phyloP scores from a whole-genome alignment of 2,888 invertebrate genomes.

The Scaptomyza polygonia region DNA sequence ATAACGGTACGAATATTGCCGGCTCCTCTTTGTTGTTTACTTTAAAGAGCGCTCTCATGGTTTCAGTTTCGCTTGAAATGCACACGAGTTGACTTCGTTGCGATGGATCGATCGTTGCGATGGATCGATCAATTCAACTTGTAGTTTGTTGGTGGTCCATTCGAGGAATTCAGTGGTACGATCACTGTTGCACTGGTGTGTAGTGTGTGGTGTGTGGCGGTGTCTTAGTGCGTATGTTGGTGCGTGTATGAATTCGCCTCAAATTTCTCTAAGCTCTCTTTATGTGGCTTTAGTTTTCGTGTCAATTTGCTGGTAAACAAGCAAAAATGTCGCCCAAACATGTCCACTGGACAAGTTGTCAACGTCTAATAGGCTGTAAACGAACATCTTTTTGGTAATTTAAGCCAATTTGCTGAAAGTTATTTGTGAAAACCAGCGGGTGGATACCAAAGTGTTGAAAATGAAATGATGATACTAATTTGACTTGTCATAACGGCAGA shows the following conservation, averaged over 20 bases:
- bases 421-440: constrained; percentile 52
- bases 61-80: constrained; percentile 67
- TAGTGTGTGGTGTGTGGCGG: constrained; percentile 1
- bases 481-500: background rate
- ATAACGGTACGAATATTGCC: constrained; percentile 26
- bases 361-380: constrained; percentile 59
- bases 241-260: constrained; percentile 49
- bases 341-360: constrained; percentile 64
- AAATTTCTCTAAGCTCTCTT: constrained; percentile 62
- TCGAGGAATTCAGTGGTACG: constrained; percentile 3
- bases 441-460: constrained; percentile 34
- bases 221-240: background rate
- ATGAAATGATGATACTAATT: constrained; percentile 13
- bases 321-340: constrained; percentile 52
- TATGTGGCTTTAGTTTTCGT: constrained; percentile 60
- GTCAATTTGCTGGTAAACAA: constrained; percentile 67
- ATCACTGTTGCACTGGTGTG: background rate
- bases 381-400: constrained; percentile 46
- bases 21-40: constrained; percentile 47
- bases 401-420: constrained; percentile 26
- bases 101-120: constrained; percentile 13
- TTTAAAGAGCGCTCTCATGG: constrained; percentile 41
- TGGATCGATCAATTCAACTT: constrained; percentile 13
- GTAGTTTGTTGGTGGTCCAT: constrained; percentile 52
- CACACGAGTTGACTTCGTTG: constrained; percentile 35